These are phyloP conservation scores for Clavelina lepadiformis DNA, from an alignment of 23 tunicate genomes.

Conservation along the genomic window DNA sequence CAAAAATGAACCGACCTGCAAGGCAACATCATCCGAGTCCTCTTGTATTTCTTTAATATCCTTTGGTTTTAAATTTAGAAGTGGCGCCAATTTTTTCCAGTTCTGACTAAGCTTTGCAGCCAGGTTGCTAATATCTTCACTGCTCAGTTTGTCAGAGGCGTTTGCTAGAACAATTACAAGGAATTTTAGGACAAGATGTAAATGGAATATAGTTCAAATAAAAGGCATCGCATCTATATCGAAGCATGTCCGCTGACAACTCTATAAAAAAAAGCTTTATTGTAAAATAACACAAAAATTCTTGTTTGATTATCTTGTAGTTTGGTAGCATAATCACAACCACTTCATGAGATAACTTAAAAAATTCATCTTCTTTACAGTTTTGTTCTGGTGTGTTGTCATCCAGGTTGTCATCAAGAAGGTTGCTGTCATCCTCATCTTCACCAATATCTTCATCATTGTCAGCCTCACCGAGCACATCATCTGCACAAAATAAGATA, in stretches of 20 bases:
- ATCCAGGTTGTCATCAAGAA: conserved; percentile 5
- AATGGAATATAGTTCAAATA: too few species aligned
- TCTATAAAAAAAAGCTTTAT: too few species aligned
- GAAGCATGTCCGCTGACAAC: too few species aligned
- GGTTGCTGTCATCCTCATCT: conserved; percentile 5
- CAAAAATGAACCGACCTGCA: conserved; percentile 27
- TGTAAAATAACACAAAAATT: too few species aligned
- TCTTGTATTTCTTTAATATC: conserved; percentile 64
- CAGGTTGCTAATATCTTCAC: conserved; percentile 48
- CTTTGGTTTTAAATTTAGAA: conserved; percentile 41
- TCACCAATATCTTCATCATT: conserved; percentile 12
- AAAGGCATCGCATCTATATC: too few species aligned
- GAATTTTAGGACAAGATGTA: too few species aligned
- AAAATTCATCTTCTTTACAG: too few species aligned
- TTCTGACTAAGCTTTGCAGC: conserved; percentile 46
- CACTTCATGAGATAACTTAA: too few species aligned
- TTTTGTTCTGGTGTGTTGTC: background rate
- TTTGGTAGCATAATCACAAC: too few species aligned
- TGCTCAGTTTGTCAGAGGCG: conserved; percentile 28
- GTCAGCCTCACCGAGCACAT: conserved; percentile 4
- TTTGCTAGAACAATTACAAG: too few species aligned
- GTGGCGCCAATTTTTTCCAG: conserved; percentile 67
- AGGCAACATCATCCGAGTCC: conserved; percentile 64
- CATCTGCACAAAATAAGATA: conserved; percentile 6
- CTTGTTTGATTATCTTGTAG: too few species aligned